Conservation (phyloP, 2,888 invertebrate species). For the Tipula unca region DNA sequence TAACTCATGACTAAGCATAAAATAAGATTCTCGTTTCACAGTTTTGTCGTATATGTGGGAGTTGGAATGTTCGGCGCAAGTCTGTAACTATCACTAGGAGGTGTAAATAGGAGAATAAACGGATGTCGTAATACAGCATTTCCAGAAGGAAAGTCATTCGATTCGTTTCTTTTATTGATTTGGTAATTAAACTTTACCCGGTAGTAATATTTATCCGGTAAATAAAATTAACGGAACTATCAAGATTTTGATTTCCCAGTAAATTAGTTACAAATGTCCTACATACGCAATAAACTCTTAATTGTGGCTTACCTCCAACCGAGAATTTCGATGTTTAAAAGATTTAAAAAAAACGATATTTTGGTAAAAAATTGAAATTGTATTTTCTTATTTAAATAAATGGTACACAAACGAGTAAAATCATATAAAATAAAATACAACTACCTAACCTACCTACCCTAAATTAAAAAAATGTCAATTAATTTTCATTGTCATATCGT, state of each 20-base stretch:
- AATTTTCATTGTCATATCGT: not conserved
- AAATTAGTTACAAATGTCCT: no score
- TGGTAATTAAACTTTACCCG: no score
- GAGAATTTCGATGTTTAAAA: no score
- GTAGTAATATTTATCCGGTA: no score
- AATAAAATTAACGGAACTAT: no score
- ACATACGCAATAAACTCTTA: no score
- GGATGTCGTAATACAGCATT: not conserved
- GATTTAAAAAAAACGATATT: not conserved
- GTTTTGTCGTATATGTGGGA: not conserved
- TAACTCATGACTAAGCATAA: not conserved
- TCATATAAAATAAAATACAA: not conserved
- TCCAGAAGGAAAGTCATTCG: not conserved
- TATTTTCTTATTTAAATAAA: not conserved
- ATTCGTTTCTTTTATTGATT: not conserved
- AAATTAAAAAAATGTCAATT: not conserved
- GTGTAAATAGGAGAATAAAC: not conserved
- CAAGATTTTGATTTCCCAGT: no score
- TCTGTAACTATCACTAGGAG: not conserved
- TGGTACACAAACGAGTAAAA: not conserved
- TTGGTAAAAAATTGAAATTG: not conserved
- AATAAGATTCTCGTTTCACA: not conserved
- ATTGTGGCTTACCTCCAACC: no score
- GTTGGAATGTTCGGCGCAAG: not conserved
- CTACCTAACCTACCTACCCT: not conserved